Evolutionary conservation across 2,888 invertebrate genomes (phyloP).

Genomic region (Dorcus parallelipipedus): DNA sequence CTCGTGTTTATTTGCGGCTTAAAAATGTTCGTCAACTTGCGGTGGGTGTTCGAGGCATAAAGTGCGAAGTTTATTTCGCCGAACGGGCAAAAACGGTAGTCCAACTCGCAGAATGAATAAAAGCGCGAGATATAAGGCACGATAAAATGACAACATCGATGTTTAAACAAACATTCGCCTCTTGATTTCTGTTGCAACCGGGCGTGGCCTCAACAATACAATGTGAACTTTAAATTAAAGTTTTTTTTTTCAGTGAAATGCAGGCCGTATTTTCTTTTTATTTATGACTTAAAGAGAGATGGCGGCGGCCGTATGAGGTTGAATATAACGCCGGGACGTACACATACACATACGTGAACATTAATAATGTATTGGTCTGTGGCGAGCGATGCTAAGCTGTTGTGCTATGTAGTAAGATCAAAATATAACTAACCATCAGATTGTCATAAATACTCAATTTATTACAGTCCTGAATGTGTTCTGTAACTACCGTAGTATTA

Average conservation of each 20-base stretch:
- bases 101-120: slow-evolving; percentile 3
- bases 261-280: too few relatives aligned
- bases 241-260: slow-evolving; percentile 6
- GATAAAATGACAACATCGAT: slow-evolving; percentile 4
- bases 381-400: slow-evolving; percentile 10
- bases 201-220: slow-evolving; percentile 23
- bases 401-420: slow-evolving; percentile 22
- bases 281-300: too few relatives aligned
- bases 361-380: slow-evolving; percentile 22
- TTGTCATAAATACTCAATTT: slow-evolving; percentile 24
- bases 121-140: slow-evolving; percentile 4
- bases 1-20: slow-evolving; percentile 1
- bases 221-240: slow-evolving; percentile 18
- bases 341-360: not conserved
- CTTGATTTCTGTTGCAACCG: slow-evolving; percentile 1
- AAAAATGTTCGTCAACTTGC: slow-evolving; percentile 15
- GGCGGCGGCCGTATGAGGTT: too few relatives aligned
- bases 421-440: slow-evolving; percentile 21
- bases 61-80: slow-evolving; percentile 11
- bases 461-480: slow-evolving; percentile 20
- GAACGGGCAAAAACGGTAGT: slow-evolving; percentile 5
- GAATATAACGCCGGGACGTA: too few relatives aligned
- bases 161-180: not conserved
- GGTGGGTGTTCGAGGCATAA: slow-evolving; percentile 17
- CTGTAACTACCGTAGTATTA: slow-evolving; percentile 19